Base-by-base conservation (phyloP, 2,113 vertebrate species). In the Nesogale talazaci region DNA sequence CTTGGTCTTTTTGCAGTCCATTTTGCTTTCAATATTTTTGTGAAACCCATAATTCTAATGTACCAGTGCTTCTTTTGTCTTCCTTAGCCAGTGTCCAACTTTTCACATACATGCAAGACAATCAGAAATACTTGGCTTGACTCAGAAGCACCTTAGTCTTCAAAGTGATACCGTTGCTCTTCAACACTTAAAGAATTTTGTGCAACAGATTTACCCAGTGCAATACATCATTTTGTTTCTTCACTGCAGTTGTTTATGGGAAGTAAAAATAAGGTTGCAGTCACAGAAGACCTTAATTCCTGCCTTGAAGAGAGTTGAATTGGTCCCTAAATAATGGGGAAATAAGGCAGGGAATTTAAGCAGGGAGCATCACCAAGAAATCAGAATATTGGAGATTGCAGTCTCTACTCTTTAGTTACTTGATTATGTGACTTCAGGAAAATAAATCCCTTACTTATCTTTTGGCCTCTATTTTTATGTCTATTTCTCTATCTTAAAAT, bases 401-500 rank as follows among this genome's bases (percentile, higher is more conserved):
- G 27, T 20, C 77, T 16, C 69, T 88, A 19, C 12, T 86, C 42
- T 78, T 40, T n/a, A 56, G 40, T 16, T 77, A 42, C 31, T 22
- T 90, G 63, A 90, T 22, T 65, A 8, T 87, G 52, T 85, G 40
- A 74, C 20, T 86, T 89, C 34, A 85, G 34, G 56, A 31, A 90
- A 69, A 76, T 90, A 90, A 74, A 75, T 90, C 22, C 3, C 46
- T 65, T 59, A 83, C 22, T 36, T 80, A 20, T 61, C 34, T 80
- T 52, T 92, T 34, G 40, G 42, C 23, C 17, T 79, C 19, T 86
- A 0, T 57, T 75, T 52, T 52, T 52, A 52, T 52, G 46, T 52
- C 10, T 52, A 9, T 52, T 46, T 92, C 34, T 70, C 70, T 57
- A 59, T 92, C 52, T 92, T 76, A 82, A 94, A 69, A 56, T 92